Evolutionary conservation across 2,797 vertebrate genomes (phyloP).

Genomic region (Thamnophis elegans): DNA sequence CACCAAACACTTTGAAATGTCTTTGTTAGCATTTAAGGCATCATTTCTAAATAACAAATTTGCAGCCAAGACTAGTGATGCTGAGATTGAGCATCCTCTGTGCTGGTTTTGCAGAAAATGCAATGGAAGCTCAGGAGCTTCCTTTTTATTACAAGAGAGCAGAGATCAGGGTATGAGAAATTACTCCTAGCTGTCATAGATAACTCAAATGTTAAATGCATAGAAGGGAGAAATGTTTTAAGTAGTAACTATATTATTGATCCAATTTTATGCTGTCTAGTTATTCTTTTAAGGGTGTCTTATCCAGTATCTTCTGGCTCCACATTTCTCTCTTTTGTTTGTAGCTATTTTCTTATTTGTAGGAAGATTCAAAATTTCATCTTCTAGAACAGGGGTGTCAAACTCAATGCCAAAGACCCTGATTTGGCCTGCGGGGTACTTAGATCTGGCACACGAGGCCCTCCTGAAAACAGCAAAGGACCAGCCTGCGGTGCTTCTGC

Average conservation of each 20-base stretch:
- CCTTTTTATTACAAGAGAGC: constrained; percentile 14
- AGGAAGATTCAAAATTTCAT: background rate
- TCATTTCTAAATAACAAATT: constrained; percentile 23
- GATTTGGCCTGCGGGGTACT: too few species aligned
- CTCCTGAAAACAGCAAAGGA: too few species aligned
- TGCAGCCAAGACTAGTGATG: background rate
- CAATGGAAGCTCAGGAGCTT: background rate
- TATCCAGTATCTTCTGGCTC: background rate
- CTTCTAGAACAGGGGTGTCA: background rate
- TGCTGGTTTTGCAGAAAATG: background rate
- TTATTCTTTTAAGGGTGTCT: background rate
- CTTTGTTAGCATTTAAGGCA: constrained; percentile 18
- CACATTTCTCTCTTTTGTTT: background rate
- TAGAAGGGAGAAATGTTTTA: background rate
- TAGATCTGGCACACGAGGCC: too few species aligned
- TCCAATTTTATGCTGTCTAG: background rate
- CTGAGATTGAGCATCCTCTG: background rate
- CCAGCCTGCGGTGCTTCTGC: too few species aligned
- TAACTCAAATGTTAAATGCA: constrained; percentile 28
- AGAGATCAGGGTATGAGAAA: background rate
- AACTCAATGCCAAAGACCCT: too few species aligned
- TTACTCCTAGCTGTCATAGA: constrained; percentile 24
- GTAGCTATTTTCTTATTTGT: constrained; percentile 13
- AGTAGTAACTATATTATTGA: background rate
- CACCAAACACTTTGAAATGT: background rate